These are phyloP conservation scores for Zenarchopterus dispar DNA, from an alignment of 2,797 vertebrate species.

Conservation along the genomic window DNA sequence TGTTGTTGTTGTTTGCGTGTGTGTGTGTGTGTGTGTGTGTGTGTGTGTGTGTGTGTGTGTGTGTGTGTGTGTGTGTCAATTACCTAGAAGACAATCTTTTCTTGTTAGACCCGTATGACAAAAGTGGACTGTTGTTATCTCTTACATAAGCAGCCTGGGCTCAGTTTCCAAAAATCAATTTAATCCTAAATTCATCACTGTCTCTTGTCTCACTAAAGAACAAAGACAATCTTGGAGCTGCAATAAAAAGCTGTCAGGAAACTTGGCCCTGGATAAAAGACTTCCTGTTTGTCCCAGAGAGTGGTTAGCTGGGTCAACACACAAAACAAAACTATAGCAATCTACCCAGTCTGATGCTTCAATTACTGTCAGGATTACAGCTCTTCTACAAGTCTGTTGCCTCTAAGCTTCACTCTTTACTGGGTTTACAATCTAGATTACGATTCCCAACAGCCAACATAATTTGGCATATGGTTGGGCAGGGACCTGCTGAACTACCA, in stretches of 20 bases:
- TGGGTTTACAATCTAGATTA: conserved; percentile 15
- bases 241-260: conserved; percentile 52
- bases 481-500: conserved; percentile 8
- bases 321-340: conserved; percentile 49
- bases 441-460: conserved; percentile 3
- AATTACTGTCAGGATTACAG: conserved; percentile 30
- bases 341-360: conserved; percentile 25
- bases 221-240: conserved; percentile 57
- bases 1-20: too few relatives aligned
- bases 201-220: conserved; percentile 49
- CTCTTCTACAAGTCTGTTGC: conserved; percentile 21
- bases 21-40: too few relatives aligned
- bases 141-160: conserved; percentile 45
- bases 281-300: conserved; percentile 67
- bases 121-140: conserved; percentile 15
- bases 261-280: conserved; percentile 73
- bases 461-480: conserved; percentile 41
- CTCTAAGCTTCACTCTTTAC: not conserved
- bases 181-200: conserved; percentile 58
- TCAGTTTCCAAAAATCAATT: conserved; percentile 53
- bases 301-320: conserved; percentile 59
- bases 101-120: conserved; percentile 28
- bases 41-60: too few relatives aligned
- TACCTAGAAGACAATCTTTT: not conserved
- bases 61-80: conserved; percentile 52